Conservation (phyloP, 2,888 invertebrate species). For the Taphrorychus bicolor region DNA sequence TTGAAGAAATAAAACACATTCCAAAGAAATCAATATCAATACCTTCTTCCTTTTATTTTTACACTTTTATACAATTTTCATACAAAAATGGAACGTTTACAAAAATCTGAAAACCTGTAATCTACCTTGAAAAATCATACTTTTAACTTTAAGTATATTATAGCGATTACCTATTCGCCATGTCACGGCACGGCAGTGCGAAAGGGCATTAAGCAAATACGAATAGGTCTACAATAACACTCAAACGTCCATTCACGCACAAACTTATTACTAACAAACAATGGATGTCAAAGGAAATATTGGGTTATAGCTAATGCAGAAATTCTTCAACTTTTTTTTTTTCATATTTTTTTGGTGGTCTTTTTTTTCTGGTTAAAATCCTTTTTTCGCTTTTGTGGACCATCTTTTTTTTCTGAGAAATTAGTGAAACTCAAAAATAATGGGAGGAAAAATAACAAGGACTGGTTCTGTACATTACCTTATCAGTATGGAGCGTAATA, state of each 20-base stretch:
- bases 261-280: not conserved
- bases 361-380: constrained; percentile 14
- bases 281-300: not conserved
- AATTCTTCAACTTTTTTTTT: not conserved
- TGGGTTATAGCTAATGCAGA: not conserved
- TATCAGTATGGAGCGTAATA: constrained; percentile 75
- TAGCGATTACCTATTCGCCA: not conserved
- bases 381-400: constrained; percentile 7
- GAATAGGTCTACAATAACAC: too few relatives aligned
- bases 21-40: too few relatives aligned
- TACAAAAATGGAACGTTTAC: constrained; percentile 21
- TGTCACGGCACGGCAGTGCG: not conserved
- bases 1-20: too few relatives aligned
- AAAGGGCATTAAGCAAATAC: too few relatives aligned
- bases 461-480: constrained; percentile 32
- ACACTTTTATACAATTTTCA: not conserved
- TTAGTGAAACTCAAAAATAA: constrained; percentile 10
- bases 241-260: constrained; percentile 13
- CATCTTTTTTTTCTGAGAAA: constrained; percentile 4
- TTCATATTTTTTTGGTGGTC: constrained; percentile 1
- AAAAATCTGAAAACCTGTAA: constrained; percentile 19
- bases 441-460: constrained; percentile 15
- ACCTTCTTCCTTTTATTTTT: not conserved
- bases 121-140: constrained; percentile 10
- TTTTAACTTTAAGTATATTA: not conserved